phyloP scores from a whole-genome alignment of 2,113 vertebrate genomes.

The Phoxinus phoxinus region DNA sequence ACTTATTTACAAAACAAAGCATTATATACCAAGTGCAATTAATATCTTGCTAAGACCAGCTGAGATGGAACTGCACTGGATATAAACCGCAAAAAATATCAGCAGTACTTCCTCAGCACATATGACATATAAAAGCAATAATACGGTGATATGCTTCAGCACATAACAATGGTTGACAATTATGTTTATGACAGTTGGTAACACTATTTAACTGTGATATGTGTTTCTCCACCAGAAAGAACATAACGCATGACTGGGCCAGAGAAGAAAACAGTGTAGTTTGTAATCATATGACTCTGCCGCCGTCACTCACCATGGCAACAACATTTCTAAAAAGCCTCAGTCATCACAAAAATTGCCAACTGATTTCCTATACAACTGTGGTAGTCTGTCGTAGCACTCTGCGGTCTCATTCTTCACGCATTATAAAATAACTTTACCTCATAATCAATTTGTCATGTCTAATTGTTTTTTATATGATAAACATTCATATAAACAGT shows the following conservation, averaged over 20 bases:
- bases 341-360: slow-evolving; percentile 24
- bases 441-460: background rate
- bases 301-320: slow-evolving; percentile 29
- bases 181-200: slow-evolving; percentile 12
- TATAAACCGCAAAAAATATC: background rate
- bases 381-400: background rate
- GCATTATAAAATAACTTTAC: background rate
- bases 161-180: background rate
- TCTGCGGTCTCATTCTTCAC: background rate
- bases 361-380: background rate
- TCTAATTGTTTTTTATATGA: background rate
- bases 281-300: slow-evolving; percentile 11
- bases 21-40: background rate
- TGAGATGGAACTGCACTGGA: background rate
- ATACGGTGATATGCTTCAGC: background rate
- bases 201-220: background rate
- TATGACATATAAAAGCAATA: background rate
- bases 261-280: background rate
- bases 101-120: background rate
- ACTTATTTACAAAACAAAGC: background rate
- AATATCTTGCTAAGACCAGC: background rate
- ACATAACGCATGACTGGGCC: background rate
- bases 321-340: slow-evolving; percentile 25
- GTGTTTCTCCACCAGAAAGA: background rate
- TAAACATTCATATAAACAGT: background rate